These are phyloP conservation scores for Thunnus albacares DNA, from an alignment of 2,797 vertebrate species.

Conservation along the genomic window DNA sequence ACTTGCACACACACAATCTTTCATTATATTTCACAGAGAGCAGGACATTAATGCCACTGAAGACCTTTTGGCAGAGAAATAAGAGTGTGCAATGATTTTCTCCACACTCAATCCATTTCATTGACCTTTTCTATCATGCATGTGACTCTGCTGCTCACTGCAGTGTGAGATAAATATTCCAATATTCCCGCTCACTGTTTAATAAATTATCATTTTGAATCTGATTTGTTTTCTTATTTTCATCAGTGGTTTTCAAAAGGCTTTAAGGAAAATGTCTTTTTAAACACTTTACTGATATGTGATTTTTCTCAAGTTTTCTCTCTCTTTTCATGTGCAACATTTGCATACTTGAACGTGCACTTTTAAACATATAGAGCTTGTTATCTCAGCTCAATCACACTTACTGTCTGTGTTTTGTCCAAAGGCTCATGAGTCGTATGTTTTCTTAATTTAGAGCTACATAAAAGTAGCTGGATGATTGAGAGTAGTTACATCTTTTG, in stretches of 20 bases:
- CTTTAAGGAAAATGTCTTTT: slow-evolving; percentile 25
- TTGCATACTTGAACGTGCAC: not conserved
- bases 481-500: slow-evolving; percentile 5
- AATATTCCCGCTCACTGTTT: slow-evolving; percentile 65
- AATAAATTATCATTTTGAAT: slow-evolving; percentile 68
- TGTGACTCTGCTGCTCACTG: slow-evolving; percentile 71
- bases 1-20: slow-evolving; percentile 60
- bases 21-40: slow-evolving; percentile 79
- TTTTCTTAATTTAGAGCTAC: not conserved
- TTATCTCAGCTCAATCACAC: slow-evolving; percentile 11
- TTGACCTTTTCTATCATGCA: slow-evolving; percentile 84
- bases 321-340: not conserved
- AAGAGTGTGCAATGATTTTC: slow-evolving; percentile 77
- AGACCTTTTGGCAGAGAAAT: slow-evolving; percentile 83
- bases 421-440: not conserved
- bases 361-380: slow-evolving; percentile 1
- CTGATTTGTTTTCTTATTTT: slow-evolving; percentile 45
- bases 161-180: slow-evolving; percentile 76
- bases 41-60: slow-evolving; percentile 80
- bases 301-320: slow-evolving; percentile 9
- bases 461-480: slow-evolving; percentile 4
- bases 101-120: slow-evolving; percentile 80
- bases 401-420: not conserved
- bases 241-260: slow-evolving; percentile 18
- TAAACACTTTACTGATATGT: not conserved